Conservation (phyloP, 2,888 invertebrate genomes). For the Thysanoteuthis rhombus region DNA sequence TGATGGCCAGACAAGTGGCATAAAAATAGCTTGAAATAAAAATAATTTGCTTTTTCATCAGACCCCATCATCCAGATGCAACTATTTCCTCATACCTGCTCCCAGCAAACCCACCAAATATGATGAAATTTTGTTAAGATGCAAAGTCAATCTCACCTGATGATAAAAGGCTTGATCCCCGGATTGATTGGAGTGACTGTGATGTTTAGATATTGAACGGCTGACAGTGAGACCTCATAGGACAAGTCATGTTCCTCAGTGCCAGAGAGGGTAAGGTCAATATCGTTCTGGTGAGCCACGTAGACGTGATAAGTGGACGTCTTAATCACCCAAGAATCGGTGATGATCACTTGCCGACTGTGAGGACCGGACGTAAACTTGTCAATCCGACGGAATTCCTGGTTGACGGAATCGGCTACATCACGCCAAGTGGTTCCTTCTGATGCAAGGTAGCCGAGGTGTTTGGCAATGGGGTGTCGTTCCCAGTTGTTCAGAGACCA, state of each 20-base stretch:
- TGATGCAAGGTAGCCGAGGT: slow-evolving; percentile 69
- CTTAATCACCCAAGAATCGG: slow-evolving; percentile 89
- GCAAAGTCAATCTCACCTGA: slow-evolving; percentile 71
- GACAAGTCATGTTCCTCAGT: slow-evolving; percentile 74
- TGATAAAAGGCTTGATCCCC: slow-evolving; percentile 57
- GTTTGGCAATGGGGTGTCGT: slow-evolving; percentile 80
- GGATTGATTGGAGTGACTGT: slow-evolving; percentile 71
- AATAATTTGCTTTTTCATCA: too few relatives aligned
- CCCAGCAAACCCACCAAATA: too few relatives aligned
- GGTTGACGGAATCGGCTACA: slow-evolving; percentile 79
- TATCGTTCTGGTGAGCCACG: slow-evolving; percentile 82
- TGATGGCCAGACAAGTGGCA: too few relatives aligned
- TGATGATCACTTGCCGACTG: slow-evolving; percentile 69
- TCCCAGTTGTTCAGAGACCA: slow-evolving; percentile 80
- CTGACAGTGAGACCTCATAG: slow-evolving; percentile 74
- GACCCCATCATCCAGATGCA: too few relatives aligned
- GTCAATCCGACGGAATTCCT: slow-evolving; percentile 76
- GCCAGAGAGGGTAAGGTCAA: slow-evolving; percentile 79
- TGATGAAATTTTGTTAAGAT: slow-evolving; percentile 70
- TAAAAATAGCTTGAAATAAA: too few relatives aligned
- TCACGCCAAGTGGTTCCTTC: slow-evolving; percentile 73
- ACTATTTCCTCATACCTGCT: too few relatives aligned
- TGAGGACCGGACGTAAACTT: slow-evolving; percentile 66
- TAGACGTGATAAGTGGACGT: slow-evolving; percentile 79
- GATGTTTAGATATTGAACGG: slow-evolving; percentile 85